Percentiles rank a stretch among this genome's conserved stretches.
phyloP scores from a whole-genome alignment of 2,888 invertebrate genomes.

The Harpalus rubripes region DNA sequence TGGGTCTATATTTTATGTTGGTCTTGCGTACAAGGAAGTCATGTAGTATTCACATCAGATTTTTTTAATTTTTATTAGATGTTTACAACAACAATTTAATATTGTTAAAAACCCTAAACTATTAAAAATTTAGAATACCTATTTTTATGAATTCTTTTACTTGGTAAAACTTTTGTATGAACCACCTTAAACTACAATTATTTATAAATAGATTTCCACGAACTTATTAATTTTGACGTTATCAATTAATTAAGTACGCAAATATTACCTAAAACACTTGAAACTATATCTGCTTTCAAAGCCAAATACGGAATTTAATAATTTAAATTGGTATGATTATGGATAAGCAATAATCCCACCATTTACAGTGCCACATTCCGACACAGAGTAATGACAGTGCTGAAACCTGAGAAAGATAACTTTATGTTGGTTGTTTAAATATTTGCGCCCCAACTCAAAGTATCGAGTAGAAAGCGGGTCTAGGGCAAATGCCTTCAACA shows the following conservation, averaged over 20 bases:
- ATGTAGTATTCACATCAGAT: too few species aligned
- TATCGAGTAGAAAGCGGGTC: constrained; percentile 43
- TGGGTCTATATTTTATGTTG: too few species aligned
- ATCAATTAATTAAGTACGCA: constrained; percentile 18
- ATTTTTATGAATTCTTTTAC: too few species aligned
- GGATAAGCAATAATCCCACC: background rate
- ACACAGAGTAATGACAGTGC: background rate
- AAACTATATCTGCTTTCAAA: background rate
- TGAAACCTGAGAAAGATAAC: constrained; percentile 37
- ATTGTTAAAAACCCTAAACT: too few species aligned
- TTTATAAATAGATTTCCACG: background rate
- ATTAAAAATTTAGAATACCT: too few species aligned
- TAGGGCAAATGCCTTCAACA: constrained; percentile 41
- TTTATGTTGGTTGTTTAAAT: constrained; percentile 18
- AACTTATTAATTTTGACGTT: background rate
- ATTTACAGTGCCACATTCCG: background rate
- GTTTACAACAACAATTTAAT: too few species aligned
- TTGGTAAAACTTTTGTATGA: too few species aligned
- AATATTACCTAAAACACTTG: constrained; percentile 11
- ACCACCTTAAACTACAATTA: background rate
- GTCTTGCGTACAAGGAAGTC: too few species aligned
- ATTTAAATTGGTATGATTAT: background rate
- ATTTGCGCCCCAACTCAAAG: constrained; percentile 21
- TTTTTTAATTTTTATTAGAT: too few species aligned
- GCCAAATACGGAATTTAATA: background rate